Conservation (phyloP, 2,888 invertebrate genomes). For the Tenthredo amoena region DNA sequence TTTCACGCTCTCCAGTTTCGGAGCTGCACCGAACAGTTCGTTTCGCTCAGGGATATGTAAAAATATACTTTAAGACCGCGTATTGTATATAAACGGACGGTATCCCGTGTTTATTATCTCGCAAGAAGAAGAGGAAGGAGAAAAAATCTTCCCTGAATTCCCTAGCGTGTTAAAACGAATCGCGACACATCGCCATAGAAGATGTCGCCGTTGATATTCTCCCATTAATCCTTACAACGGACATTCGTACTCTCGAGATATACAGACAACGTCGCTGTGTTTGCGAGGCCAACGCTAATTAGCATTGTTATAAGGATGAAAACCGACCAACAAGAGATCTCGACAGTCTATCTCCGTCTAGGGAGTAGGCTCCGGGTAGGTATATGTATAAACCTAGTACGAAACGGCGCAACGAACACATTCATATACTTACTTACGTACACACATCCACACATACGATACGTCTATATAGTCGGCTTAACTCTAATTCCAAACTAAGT, state of each 20-base stretch:
- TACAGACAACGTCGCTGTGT: constrained; percentile 9
- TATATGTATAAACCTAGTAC: constrained; percentile 13
- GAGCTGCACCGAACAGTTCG: neutral
- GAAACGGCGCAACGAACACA: neutral
- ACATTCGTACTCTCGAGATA: neutral
- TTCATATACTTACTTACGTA: neutral
- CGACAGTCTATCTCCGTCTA: constrained; percentile 25
- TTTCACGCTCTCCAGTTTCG: neutral
- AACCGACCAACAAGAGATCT: constrained; percentile 35
- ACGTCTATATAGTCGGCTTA: neutral
- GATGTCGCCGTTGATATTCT: neutral
- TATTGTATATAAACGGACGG: neutral
- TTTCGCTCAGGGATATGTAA: neutral
- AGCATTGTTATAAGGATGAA: constrained; percentile 51
- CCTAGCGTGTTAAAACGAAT: neutral
- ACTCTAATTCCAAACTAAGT: constrained; percentile 28
- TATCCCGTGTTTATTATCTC: neutral
- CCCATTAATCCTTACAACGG: constrained; percentile 1
- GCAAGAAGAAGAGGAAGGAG: neutral
- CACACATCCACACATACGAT: neutral
- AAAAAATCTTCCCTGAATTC: constrained; percentile 1
- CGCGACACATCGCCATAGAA: neutral
- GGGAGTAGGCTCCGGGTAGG: constrained; percentile 7
- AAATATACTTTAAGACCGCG: constrained; percentile 8
- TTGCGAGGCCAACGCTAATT: constrained; percentile 42